Base-by-base conservation (phyloP, 2,113 vertebrate species). In the Chrysochloris asiatica region DNA sequence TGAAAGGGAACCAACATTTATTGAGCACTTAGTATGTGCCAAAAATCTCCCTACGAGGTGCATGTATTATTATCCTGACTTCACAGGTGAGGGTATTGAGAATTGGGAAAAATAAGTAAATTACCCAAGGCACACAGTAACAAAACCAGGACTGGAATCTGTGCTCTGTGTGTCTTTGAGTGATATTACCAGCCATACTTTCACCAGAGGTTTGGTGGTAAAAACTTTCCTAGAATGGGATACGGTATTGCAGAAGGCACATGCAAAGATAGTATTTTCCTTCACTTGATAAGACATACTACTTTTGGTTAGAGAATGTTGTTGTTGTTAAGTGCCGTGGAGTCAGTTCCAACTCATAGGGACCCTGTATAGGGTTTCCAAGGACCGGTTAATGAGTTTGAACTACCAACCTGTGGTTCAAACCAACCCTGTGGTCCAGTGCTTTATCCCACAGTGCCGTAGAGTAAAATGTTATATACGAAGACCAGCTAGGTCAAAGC, bases 1-100 rank as follows among this genome's bases (percentile, higher is more conserved):
- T 71, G 84, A 93, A 94, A 59, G 41, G 30, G 61, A 92, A 10
- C 6, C 17, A 28, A 7, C 56, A 41, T 82, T 94, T 91, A 82
- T 63, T 85, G 69, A 94, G 56, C 88, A 94, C 45, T 79, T 75
- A 82, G 38, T 78, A 1, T 63, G 50, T 90, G 41, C 56, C 28
- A 54, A 2, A n/a, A n/a, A n/a, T n/a, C 41, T 11, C 41, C 90
- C 7, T 72, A 0, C 59, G 8, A 47, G 87, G 54, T 77, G 13
- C 56, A 81, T 33, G 17, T 86, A 12, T 71, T 92, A 19, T 50
- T 61, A n/a, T 61, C 61, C 78, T 56, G 54, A 84, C 78, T 52
- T 77, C 43, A 48, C 6, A 91, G 28, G 13, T 45, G 30, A 43
- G 30, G 59, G 43, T 54, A 7, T 56, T 63, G 69, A 84, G 24